Base-by-base conservation (phyloP, 2,888 invertebrate species). In the Lypha dubia region DNA sequence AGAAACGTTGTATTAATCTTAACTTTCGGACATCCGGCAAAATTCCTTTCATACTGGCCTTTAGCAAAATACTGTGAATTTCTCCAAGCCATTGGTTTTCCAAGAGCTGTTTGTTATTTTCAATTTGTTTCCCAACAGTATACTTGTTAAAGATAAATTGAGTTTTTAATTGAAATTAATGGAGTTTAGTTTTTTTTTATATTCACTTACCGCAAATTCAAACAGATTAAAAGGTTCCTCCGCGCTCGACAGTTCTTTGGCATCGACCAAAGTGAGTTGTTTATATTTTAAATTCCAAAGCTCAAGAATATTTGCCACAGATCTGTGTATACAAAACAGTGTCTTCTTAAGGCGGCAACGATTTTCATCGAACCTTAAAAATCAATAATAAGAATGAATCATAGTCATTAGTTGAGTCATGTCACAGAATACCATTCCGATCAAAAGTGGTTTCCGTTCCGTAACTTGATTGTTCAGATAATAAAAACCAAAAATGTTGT, bases 251-350 rank as follows among this genome's bases (percentile, higher is more conserved):
- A 93, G 73, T 4, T 89, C 93, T 87, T 92, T 94, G 28, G 88
- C 86, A 86, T 92, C 87, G n/a, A 92, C 88, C 73, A 92, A 87
- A 5, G 87, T 84, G 13, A 90, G 85, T 1, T 86, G 87, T 95
- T 95, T 95, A 90, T 96, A 98, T 87, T 95, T 94, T 67, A 94
- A 94, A 92, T 95, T 95, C 97, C 98, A 98, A 70, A 97, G 93
- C 89, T 95, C 95, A 83, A 97, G 91, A 63, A 97, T 94, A 89
- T 95, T 96, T 17, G 95, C 94, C 87, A 98, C 95, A 88, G 97
- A 96, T 0, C 96, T 96, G 92, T 97, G 97, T 56, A 97, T 95
- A 67, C 95, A 93, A 89, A 96, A 95, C 0, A 98, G 93, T 86
- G 94, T 95, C 87, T 93, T 94, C 81, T 92, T 91, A 73, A 95